Evolutionary conservation across 2,113 vertebrate genomes (phyloP).

Genomic region (Pseudorectes ferrugineus): DNA sequence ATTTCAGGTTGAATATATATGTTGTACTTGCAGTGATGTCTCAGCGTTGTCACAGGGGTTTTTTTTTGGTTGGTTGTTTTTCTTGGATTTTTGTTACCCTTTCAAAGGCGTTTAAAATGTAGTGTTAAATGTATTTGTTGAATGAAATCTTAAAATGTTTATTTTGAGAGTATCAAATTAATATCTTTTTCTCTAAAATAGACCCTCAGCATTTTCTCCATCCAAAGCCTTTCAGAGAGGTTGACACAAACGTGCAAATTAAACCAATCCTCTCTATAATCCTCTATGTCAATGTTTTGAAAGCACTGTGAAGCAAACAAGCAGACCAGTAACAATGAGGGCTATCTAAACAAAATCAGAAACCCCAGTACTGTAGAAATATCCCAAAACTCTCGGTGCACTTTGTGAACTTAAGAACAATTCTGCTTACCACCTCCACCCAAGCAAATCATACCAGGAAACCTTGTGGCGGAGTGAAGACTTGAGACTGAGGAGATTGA

Average conservation of each 20-base stretch:
- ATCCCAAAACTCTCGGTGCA: not conserved
- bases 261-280: not conserved
- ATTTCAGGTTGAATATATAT: not conserved
- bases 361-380: not conserved
- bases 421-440: not conserved
- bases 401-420: not conserved
- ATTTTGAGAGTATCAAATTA: not conserved
- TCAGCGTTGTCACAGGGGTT: not conserved
- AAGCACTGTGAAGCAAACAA: not conserved
- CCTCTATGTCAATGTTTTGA: not conserved
- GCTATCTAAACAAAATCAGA: not conserved
- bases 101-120: not conserved
- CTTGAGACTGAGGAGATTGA: not conserved
- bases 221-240: not conserved
- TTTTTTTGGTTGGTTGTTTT: not conserved
- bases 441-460: not conserved
- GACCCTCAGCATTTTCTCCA: not conserved
- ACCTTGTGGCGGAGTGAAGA: not conserved
- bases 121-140: not conserved
- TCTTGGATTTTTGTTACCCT: not conserved
- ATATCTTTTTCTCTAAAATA: not conserved
- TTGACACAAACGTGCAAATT: not conserved
- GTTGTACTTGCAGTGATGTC: not conserved
- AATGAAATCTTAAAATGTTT: not conserved
- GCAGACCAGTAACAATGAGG: not conserved